phyloP scores from a whole-genome alignment of 30 jellyfish, hydroid and myxozoan species.

The Cassiopea andromeda region DNA sequence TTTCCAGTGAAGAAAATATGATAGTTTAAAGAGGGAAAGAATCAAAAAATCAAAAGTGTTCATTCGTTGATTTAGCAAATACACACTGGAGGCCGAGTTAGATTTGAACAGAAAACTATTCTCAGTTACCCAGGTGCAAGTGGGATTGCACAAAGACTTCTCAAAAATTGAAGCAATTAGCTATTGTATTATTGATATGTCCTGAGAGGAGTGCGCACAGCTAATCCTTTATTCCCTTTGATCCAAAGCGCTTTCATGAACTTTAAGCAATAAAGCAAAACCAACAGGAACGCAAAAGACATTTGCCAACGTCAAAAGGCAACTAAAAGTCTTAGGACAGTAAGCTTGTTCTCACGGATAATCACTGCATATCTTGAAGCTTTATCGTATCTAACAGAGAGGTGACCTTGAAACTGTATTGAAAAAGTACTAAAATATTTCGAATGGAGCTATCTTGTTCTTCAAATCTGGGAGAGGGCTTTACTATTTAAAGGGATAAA shows the following conservation, averaged over 20 bases:
- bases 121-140: neutral
- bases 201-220: neutral
- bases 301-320: neutral
- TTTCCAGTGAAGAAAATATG: too few relatives aligned
- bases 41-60: too few relatives aligned
- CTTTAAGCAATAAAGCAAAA: neutral
- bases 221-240: neutral
- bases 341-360: neutral
- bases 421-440: neutral
- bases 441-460: neutral
- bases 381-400: neutral
- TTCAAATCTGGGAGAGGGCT: neutral
- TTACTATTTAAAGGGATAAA: neutral
- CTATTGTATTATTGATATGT: neutral
- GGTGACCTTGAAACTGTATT: neutral
- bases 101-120: neutral
- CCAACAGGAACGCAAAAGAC: neutral
- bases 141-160: neutral
- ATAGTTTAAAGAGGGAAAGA: too few relatives aligned
- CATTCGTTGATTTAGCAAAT: too few relatives aligned
- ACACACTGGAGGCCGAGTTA: too few relatives aligned
- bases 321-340: neutral
- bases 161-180: neutral
- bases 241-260: neutral
- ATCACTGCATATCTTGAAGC: neutral